phyloP scores from a whole-genome alignment of 1,140 invertebrate genomes.

The Hypsibius dujardini region DNA sequence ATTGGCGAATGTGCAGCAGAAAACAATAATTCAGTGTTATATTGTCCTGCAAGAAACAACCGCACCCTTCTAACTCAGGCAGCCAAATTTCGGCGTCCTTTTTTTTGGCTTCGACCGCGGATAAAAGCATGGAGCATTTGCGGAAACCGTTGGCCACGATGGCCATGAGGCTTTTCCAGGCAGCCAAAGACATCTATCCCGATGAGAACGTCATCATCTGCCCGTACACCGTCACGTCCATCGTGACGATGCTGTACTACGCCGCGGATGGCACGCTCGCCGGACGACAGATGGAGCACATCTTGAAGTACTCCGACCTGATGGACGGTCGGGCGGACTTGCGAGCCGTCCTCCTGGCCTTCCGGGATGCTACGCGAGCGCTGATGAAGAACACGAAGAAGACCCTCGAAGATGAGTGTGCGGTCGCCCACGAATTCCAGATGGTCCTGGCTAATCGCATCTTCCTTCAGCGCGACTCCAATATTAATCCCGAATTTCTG shows the following conservation, averaged over 20 bases:
- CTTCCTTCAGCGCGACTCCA: not conserved
- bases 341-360: not conserved
- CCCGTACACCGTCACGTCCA: not conserved
- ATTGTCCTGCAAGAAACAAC: no score
- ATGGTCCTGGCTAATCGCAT: not conserved
- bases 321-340: not conserved
- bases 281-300: not conserved
- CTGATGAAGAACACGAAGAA: not conserved
- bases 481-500: not conserved
- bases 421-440: not conserved
- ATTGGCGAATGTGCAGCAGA: no score
- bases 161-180: not conserved
- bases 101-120: no score
- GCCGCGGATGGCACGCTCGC: not conserved
- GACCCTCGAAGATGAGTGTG: not conserved
- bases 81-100: no score
- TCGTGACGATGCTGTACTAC: conserved; percentile 5
- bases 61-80: no score
- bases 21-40: no score
- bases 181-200: not conserved
- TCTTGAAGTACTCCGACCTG: not conserved
- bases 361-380: not conserved
- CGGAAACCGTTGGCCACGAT: not conserved
- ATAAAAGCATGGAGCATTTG: conserved; percentile 3
- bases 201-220: conserved; percentile 1